Evolutionary conservation across 2,113 vertebrate species (phyloP).

Genomic region (Epinephelus moara): DNA sequence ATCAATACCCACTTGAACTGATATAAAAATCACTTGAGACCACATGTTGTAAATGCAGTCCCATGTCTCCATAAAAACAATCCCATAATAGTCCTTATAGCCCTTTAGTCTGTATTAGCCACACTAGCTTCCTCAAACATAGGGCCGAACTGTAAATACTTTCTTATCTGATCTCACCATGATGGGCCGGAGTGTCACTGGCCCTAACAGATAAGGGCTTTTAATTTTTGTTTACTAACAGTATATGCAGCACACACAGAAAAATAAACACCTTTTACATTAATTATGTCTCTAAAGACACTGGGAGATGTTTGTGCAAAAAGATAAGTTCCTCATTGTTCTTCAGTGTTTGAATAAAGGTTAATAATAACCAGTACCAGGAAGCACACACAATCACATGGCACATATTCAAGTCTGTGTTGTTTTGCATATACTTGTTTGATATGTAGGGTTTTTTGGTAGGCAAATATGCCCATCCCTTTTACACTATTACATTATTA

Average conservation of each 20-base stretch:
- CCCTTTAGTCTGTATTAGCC: neutral
- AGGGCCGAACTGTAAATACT: constrained; percentile 19
- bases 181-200: neutral
- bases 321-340: neutral
- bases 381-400: neutral
- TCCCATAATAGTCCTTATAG: neutral
- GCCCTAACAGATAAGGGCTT: constrained; percentile 9
- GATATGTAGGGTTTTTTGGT: neutral
- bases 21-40: too few species aligned
- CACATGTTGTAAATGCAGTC: neutral
- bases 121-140: neutral
- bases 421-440: neutral
- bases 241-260: neutral
- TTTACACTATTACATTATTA: neutral
- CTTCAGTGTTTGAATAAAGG: neutral
- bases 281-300: neutral
- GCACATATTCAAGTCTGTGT: neutral
- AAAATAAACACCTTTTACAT: neutral
- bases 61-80: neutral
- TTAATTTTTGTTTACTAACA: neutral
- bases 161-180: constrained; percentile 29
- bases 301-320: neutral
- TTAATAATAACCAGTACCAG: constrained; percentile 13
- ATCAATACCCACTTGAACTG: too few species aligned
- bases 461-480: neutral